phyloP scores from a whole-genome alignment of 2,888 invertebrate genomes.

The Cerastoderma edule region DNA sequence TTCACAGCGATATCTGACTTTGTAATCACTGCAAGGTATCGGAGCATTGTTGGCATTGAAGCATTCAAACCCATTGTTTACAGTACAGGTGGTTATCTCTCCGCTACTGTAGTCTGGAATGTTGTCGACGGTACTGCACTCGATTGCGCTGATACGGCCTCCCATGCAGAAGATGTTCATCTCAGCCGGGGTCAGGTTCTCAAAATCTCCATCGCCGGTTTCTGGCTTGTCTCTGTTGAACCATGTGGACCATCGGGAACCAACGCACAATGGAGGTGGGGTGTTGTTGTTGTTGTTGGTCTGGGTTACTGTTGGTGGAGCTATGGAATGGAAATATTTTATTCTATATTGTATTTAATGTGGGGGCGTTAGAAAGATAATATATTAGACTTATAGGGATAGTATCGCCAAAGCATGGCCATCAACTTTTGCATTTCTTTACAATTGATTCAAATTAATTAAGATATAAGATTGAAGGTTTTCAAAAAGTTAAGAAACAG shows the following conservation, averaged over 20 bases:
- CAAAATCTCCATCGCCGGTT: conserved; percentile 67
- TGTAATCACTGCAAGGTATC: conserved; percentile 78
- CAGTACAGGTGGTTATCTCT: conserved; percentile 80
- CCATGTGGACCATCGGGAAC: conserved; percentile 56
- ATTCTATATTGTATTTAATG: no score
- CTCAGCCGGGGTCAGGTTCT: conserved; percentile 63
- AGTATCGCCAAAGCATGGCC: no score
- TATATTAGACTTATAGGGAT: no score
- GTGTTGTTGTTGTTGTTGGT: neutral
- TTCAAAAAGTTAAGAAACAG: no score
- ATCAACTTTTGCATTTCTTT: no score
- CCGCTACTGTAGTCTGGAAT: conserved; percentile 71
- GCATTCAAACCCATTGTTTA: conserved; percentile 89
- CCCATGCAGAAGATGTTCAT: conserved; percentile 68
- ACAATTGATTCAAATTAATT: no score
- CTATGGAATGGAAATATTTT: neutral
- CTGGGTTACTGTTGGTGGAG: conserved; percentile 18
- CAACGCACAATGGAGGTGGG: conserved; percentile 14
- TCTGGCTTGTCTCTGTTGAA: conserved; percentile 70
- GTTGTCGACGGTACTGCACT: conserved; percentile 74
- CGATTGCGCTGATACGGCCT: conserved; percentile 75
- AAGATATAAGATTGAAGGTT: no score
- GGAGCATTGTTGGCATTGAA: conserved; percentile 73
- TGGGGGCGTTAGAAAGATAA: no score
- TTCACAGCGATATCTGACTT: conserved; percentile 79